Evolutionary conservation across 2,113 vertebrate genomes (phyloP), one percentile per base, ranked within the genome.

Genomic region (Aspiorhynchus laticeps): DNA sequence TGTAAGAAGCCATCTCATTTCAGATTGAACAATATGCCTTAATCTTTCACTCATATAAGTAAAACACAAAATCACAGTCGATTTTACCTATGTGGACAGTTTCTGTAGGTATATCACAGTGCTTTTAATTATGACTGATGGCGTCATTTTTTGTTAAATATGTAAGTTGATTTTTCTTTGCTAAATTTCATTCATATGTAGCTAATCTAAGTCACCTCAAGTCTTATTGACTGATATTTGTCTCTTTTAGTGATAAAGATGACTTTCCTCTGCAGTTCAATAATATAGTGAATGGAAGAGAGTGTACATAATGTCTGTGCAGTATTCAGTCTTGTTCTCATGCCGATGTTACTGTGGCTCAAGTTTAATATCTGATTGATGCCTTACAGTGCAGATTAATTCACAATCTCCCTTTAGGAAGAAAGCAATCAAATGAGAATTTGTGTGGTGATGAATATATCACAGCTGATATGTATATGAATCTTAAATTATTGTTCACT

Each of bases 1-100:
- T 59, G 51, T 38, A 14, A 56, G 15, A 74, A 73, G 69, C 69
- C 10, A 12, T 76, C 6, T 33, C 75, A 63, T 84, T 41, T 85
- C 83, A 63, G 65, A 17, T 83, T 53, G 51, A 46, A 87, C 48
- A 81, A 63, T 77, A 81, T 43, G 31, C 65, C 85, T 61, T 83
- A 79, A 77, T 10, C 12, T 24, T 46, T 46, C 31, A 65, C 36
- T 41, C 28, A 26, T 43, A 10, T 28, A 26, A 33, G 17, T 9
- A 53, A 14, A 79, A 51, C 15, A 77, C 43, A 51, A 10, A 17
- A 28, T 26, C 24, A 0, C 15, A 8, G 69, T 24, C 4, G 19
- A 38, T 41, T 73, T 24, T 1, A 78, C 17, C 3, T n/a, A n/a
- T 59, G 6, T 33, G 2, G 69, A n/a, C 36, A 1, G 67, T 71